Conservation (phyloP, 2,888 invertebrate species). For the Ceriagrion tenellum region DNA sequence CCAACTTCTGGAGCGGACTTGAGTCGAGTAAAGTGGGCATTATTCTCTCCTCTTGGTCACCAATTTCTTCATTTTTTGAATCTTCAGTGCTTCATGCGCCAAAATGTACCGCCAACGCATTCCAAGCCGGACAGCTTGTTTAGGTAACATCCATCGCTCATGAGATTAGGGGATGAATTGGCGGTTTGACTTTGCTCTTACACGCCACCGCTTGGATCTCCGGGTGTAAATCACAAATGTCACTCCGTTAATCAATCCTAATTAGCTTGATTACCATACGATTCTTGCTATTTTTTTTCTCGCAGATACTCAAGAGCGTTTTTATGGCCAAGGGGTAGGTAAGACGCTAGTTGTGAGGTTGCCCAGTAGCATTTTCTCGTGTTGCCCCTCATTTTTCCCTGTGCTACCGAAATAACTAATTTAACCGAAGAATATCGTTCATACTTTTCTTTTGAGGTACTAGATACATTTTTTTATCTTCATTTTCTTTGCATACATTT, state of each 20-base stretch:
- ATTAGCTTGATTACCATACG: slow-evolving; percentile 3
- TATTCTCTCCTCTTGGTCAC: background rate
- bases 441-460: no score
- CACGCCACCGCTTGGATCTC: background rate
- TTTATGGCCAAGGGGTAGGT: background rate
- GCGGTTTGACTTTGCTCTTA: background rate
- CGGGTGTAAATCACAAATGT: background rate
- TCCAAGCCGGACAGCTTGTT: background rate
- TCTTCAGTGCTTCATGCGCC: background rate
- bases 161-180: slow-evolving; percentile 27
- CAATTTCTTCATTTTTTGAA: background rate
- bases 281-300: background rate
- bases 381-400: background rate
- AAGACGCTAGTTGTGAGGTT: background rate
- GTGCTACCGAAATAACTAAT: background rate
- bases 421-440: no score
- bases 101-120: background rate
- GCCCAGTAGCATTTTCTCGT: background rate
- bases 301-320: background rate
- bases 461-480: no score
- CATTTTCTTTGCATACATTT: no score
- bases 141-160: background rate
- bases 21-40: background rate
- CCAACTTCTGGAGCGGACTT: background rate
- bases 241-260: background rate